phyloP scores from a whole-genome alignment of 2,888 invertebrate genomes.

The Hirudinaria manillensis region DNA sequence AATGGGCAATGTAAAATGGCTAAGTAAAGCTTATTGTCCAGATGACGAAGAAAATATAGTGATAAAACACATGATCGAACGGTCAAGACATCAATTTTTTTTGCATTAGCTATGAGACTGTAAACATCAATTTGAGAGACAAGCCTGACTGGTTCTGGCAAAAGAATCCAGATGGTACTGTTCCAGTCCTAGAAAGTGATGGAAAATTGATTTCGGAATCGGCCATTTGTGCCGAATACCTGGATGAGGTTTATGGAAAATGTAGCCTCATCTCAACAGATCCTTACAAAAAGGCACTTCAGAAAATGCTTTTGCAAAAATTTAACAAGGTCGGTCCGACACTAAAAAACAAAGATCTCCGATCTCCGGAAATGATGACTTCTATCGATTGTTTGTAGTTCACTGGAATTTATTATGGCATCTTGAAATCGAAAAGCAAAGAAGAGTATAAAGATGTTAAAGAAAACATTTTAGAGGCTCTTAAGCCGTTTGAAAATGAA shows the following conservation, averaged over 20 bases:
- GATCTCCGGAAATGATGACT: background rate
- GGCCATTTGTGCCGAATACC: conserved; percentile 58
- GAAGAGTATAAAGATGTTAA: conserved; percentile 32
- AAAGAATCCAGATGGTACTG: conserved; percentile 52
- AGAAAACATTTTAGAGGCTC: conserved; percentile 30
- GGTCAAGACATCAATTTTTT: no score
- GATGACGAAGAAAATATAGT: no score
- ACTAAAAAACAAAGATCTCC: background rate
- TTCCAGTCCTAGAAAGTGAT: conserved; percentile 54
- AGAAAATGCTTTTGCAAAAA: conserved; percentile 28
- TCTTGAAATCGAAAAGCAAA: background rate
- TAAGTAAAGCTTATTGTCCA: no score
- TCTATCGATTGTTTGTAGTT: background rate
- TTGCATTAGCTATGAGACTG: conserved; percentile 53
- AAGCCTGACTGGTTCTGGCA: conserved; percentile 41
- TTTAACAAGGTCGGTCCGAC: conserved; percentile 10
- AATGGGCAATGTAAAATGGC: no score
- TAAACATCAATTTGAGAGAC: conserved; percentile 56
- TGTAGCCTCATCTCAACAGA: background rate
- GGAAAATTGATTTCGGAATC: conserved; percentile 60
- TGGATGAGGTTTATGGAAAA: conserved; percentile 58
- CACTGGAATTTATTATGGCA: background rate
- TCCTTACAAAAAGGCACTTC: conserved; percentile 21
- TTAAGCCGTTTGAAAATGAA: conserved; percentile 38
- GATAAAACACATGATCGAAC: no score